Evolutionary conservation across 2,797 vertebrate species (phyloP).

Genomic region (Enteromius paludinosus): DNA sequence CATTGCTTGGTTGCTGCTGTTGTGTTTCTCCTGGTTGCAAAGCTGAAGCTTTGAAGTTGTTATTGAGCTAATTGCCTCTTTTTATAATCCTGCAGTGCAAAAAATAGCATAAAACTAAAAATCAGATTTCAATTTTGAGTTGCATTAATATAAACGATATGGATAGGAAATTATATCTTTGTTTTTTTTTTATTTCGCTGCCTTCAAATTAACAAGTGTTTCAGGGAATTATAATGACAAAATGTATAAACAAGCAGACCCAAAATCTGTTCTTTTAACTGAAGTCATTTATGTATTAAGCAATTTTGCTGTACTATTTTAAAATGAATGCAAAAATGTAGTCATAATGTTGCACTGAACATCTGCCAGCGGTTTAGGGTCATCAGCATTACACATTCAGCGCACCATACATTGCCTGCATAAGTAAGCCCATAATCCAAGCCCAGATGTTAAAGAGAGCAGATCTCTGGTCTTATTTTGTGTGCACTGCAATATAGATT

Average conservation of each 20-base stretch:
- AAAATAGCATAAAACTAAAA: constrained; percentile 37
- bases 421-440: constrained; percentile 9
- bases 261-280: constrained; percentile 15
- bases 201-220: not conserved
- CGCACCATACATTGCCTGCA: not conserved
- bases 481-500: not conserved
- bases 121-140: constrained; percentile 1
- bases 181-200: not conserved
- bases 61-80: constrained; percentile 72
- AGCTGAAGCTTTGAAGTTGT: constrained; percentile 70
- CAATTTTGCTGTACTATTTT: not conserved
- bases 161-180: not conserved
- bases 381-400: constrained; percentile 5
- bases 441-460: constrained; percentile 13
- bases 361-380: not conserved
- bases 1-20: constrained; percentile 66
- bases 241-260: not conserved
- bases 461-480: constrained; percentile 5
- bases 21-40: constrained; percentile 63
- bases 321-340: not conserved
- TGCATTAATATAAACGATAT: not conserved
- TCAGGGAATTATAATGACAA: not conserved
- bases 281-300: not conserved
- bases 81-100: constrained; percentile 67
- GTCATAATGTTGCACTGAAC: constrained; percentile 1